These are phyloP conservation scores for Andrena flavipes DNA, from an alignment of 2,888 invertebrate genomes.

Conservation along the genomic window DNA sequence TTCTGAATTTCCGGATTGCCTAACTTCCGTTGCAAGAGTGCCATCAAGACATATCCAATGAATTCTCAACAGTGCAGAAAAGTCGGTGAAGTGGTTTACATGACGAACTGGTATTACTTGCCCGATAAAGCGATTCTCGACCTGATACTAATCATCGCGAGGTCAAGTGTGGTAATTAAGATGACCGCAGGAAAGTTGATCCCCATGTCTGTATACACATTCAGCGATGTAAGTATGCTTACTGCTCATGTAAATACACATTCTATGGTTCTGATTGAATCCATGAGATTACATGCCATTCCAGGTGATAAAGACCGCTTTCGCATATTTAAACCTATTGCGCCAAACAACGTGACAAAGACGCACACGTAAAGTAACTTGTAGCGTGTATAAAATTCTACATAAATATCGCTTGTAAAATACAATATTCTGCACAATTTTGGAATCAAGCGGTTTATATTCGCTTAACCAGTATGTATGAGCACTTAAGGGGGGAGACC, in stretches of 20 bases:
- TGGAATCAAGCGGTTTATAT: too few species aligned
- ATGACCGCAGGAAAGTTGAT: conserved; percentile 78
- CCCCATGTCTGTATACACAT: conserved; percentile 73
- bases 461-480: too few species aligned
- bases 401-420: neutral
- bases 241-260: neutral
- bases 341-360: conserved; percentile 20
- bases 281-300: conserved; percentile 15
- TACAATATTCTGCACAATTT: neutral
- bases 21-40: neutral
- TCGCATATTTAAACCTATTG: conserved; percentile 56
- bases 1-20: too few species aligned
- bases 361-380: neutral
- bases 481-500: too few species aligned
- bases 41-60: neutral
- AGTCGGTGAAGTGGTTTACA: conserved; percentile 75
- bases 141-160: conserved; percentile 71
- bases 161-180: conserved; percentile 68
- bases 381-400: neutral
- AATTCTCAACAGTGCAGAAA: conserved; percentile 67
- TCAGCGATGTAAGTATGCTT: conserved; percentile 72
- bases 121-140: conserved; percentile 66
- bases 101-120: conserved; percentile 76
- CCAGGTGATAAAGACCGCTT: conserved; percentile 49
- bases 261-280: neutral